These are phyloP conservation scores for Ochotona curzoniae DNA, from an alignment of 2,113 vertebrate genomes.

Conservation along the genomic window DNA sequence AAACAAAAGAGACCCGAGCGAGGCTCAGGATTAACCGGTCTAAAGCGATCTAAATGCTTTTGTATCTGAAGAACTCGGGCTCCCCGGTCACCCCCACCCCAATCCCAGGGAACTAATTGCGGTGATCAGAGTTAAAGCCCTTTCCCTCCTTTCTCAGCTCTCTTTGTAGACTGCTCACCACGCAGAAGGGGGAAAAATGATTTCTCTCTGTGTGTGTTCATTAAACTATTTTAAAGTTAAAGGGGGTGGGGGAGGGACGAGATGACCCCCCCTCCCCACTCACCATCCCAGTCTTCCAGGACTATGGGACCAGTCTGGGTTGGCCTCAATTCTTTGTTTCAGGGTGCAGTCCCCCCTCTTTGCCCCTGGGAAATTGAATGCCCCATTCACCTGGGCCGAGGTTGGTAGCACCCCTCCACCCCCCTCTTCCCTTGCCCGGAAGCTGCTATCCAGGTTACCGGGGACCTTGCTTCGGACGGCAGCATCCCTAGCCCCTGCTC, in stretches of 20 bases:
- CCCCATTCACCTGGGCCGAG: slow-evolving; percentile 58
- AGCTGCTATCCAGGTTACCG: background rate
- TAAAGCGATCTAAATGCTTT: slow-evolving; percentile 93
- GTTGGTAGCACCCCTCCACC: slow-evolving; percentile 40
- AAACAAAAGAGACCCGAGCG: slow-evolving; percentile 92
- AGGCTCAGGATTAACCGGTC: slow-evolving; percentile 91
- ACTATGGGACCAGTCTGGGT: slow-evolving; percentile 4
- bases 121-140: slow-evolving; percentile 89
- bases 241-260: slow-evolving; percentile 74
- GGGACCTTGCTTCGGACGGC: background rate
- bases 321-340: slow-evolving; percentile 76
- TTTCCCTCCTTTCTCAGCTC: slow-evolving; percentile 81
- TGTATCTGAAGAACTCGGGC: slow-evolving; percentile 90
- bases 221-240: slow-evolving; percentile 90
- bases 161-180: slow-evolving; percentile 88
- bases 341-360: slow-evolving; percentile 45
- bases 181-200: slow-evolving; percentile 80
- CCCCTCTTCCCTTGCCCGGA: background rate
- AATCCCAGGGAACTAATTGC: slow-evolving; percentile 90
- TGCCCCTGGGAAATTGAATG: slow-evolving; percentile 53
- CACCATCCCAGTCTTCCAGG: background rate
- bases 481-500: background rate
- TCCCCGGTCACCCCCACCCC: slow-evolving; percentile 84
- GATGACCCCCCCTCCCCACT: slow-evolving; percentile 52
- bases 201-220: slow-evolving; percentile 86